A percentile compares a stretch with the other conserved stretches of the same genome.
phyloP scores from a whole-genome alignment of 1,140 invertebrate genomes.

The Solenopsis invicta region DNA sequence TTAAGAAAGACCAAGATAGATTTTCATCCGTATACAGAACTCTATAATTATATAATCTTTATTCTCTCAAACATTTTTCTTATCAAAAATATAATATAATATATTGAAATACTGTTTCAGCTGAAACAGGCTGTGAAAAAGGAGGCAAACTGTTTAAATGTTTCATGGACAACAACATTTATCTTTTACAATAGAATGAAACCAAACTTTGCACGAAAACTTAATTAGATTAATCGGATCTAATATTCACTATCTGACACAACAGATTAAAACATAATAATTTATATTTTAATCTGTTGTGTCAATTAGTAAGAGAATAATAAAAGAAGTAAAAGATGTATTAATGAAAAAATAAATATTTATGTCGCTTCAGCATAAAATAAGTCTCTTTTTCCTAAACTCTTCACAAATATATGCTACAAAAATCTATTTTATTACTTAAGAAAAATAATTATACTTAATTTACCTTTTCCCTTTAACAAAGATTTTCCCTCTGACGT shows the following conservation, averaged over 20 bases:
- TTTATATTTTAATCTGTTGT: not conserved
- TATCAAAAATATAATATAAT: not conserved
- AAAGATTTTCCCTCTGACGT: no score
- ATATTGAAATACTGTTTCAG: constrained; percentile 58
- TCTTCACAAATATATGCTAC: not conserved
- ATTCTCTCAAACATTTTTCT: not conserved
- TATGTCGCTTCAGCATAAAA: not conserved
- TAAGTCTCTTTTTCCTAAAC: not conserved
- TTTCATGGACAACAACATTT: constrained; percentile 46
- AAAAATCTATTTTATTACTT: no score
- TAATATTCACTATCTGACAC: not conserved
- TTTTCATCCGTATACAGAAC: not conserved
- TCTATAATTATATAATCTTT: not conserved
- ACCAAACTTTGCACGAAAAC: not conserved
- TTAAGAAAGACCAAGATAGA: not conserved
- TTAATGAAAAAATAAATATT: constrained; percentile 20
- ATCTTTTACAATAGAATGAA: constrained; percentile 10
- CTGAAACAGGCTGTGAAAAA: constrained; percentile 68
- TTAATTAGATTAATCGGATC: not conserved
- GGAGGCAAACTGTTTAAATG: constrained; percentile 60
- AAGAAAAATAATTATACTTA: no score
- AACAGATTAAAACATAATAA: not conserved
- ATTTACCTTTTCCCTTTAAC: no score
- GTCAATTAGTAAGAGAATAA: no score
- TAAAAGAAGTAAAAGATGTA: no score